Evolutionary conservation across 2,797 vertebrate species (phyloP).

Genomic region (Hozukius guyotensis): DNA sequence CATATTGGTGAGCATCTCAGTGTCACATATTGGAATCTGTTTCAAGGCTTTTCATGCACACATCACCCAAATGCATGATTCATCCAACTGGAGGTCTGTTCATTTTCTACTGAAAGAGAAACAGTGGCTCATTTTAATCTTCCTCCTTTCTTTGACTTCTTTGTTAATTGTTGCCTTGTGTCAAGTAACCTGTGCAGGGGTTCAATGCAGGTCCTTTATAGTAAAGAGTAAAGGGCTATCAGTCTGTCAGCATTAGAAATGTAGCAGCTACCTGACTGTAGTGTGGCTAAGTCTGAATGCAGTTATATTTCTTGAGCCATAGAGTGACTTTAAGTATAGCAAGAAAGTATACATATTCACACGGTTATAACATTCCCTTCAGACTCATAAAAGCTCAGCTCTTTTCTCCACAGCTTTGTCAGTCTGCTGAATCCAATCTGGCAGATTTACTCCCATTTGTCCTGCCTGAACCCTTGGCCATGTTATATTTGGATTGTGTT

Average conservation of each 20-base stretch:
- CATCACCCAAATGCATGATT: not conserved
- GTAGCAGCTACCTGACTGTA: not conserved
- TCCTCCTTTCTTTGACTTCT: not conserved
- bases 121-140: not conserved
- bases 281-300: not conserved
- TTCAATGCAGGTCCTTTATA: not conserved
- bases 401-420: not conserved
- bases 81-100: not conserved
- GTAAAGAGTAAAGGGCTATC: not conserved
- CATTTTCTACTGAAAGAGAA: not conserved
- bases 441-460: not conserved
- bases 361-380: not conserved
- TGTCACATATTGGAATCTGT: not conserved
- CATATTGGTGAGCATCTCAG: not conserved
- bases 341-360: not conserved
- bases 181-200: not conserved
- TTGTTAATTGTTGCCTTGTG: not conserved
- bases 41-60: not conserved
- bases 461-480: not conserved
- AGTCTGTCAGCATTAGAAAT: not conserved
- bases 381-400: not conserved
- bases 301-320: not conserved
- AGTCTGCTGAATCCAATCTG: not conserved
- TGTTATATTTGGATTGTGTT: not conserved
- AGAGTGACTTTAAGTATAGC: constrained; percentile 2